Conservation (phyloP, 2,797 vertebrate genomes). For the Sylvilagus floridanus region DNA sequence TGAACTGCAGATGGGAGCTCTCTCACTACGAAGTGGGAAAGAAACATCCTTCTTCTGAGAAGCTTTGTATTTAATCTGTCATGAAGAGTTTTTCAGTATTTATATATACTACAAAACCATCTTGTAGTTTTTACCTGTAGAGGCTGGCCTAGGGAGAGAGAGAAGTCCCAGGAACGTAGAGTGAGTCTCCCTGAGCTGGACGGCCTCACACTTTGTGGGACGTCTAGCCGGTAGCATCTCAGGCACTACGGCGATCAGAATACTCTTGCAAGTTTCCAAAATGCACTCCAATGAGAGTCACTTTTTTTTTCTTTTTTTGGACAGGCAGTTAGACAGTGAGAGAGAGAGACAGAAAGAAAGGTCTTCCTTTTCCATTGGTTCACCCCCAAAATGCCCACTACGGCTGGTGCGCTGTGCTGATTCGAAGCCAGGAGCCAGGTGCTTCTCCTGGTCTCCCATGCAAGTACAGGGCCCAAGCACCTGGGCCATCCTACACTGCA, state of each 20-base stretch:
- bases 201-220: background rate
- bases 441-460: no score
- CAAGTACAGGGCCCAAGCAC: no score
- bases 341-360: no score
- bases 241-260: background rate
- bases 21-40: no score
- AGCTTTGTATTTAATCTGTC: background rate
- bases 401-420: fast-evolving
- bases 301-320: no score
- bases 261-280: background rate
- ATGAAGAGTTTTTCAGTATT: background rate
- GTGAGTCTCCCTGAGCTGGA: background rate
- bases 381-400: no score
- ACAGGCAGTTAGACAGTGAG: no score
- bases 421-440: no score
- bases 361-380: no score
- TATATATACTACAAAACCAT: background rate
- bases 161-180: background rate
- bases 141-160: background rate
- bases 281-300: background rate
- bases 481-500: no score
- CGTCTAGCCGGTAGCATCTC: background rate
- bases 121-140: background rate
- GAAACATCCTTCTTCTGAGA: background rate
- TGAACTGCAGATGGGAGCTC: no score